phyloP scores from a whole-genome alignment of 2,888 invertebrate species.

The Rotaria sp. region DNA sequence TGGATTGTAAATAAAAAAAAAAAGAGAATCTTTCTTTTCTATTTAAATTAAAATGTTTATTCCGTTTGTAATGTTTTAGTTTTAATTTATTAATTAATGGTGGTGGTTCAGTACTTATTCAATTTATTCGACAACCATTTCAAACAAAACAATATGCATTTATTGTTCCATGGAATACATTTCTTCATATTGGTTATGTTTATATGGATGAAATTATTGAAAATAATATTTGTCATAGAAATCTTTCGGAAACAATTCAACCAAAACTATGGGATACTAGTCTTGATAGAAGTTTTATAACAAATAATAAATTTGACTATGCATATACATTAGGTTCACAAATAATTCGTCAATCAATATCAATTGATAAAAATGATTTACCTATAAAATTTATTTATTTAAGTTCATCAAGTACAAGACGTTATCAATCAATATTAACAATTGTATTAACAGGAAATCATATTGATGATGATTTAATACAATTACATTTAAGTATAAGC shows the following conservation, averaged over 20 bases:
- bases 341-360: constrained; percentile 2
- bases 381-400: constrained; percentile 43
- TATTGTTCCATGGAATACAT: constrained; percentile 94
- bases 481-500: constrained; percentile 54
- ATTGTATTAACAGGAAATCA: constrained; percentile 52
- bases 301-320: background rate
- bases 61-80: constrained; percentile 61
- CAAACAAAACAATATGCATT: constrained; percentile 59
- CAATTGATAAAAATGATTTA: background rate
- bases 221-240: background rate
- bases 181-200: constrained; percentile 62
- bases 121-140: constrained; percentile 90
- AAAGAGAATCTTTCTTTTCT: background rate
- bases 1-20: constrained; percentile 52
- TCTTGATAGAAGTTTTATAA: background rate
- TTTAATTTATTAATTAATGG: constrained; percentile 98
- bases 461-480: constrained; percentile 48
- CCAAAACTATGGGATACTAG: constrained; percentile 24
- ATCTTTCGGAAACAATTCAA: background rate
- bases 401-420: constrained; percentile 94
- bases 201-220: background rate
- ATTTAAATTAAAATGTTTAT: no score
- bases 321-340: constrained; percentile 25
- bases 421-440: constrained; percentile 83
- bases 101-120: constrained; percentile 88